These are phyloP conservation scores for Colius striatus DNA, from an alignment of 2,113 vertebrate species.

Conservation along the genomic window DNA sequence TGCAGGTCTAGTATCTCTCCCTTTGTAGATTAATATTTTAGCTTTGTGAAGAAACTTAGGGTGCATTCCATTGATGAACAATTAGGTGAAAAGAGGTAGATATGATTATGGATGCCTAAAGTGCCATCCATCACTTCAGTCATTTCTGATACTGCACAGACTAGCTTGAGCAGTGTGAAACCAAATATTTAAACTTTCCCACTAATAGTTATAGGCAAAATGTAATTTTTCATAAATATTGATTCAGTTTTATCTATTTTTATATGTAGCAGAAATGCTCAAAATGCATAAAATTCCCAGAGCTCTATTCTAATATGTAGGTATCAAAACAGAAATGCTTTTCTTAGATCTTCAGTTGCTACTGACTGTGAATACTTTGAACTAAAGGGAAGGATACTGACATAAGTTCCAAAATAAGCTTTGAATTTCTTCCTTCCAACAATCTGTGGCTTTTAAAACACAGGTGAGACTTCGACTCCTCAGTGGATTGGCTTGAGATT, in stretches of 20 bases:
- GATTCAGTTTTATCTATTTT: constrained; percentile 2
- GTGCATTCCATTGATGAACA: neutral
- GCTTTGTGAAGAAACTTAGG: neutral
- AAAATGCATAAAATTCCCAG: neutral
- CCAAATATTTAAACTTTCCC: constrained; percentile 1
- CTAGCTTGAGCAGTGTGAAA: neutral
- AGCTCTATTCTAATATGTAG: neutral
- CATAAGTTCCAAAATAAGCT: neutral
- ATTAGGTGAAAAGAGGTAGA: neutral
- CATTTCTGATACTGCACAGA: neutral
- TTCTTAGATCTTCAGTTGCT: constrained; percentile 40
- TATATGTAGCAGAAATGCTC: neutral
- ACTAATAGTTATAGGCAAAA: constrained; percentile 11
- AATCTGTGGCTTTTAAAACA: neutral
- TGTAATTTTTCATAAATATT: neutral
- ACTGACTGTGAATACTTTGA: neutral
- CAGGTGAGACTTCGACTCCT: neutral
- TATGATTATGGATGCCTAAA: neutral
- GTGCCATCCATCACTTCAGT: neutral
- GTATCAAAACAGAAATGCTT: constrained; percentile 28
- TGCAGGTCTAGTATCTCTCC: neutral
- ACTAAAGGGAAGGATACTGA: neutral
- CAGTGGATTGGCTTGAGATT: neutral
- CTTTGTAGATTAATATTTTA: neutral
- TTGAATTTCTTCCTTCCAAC: neutral